Evolutionary conservation across 2,113 vertebrate species (phyloP).

Genomic region (Dinomys branickii): DNA sequence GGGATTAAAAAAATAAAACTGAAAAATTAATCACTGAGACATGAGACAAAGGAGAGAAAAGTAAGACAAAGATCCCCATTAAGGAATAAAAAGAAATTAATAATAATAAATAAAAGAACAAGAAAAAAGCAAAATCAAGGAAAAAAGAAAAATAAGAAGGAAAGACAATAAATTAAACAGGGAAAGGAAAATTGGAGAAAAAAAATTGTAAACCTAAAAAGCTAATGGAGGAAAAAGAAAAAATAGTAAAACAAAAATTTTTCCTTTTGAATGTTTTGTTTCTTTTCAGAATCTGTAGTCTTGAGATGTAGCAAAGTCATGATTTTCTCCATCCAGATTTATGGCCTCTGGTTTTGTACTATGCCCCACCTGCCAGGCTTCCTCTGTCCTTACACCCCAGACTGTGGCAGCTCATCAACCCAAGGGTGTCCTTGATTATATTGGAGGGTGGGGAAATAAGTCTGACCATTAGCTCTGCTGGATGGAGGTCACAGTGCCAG

Average conservation of each 20-base stretch:
- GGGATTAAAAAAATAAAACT: background rate
- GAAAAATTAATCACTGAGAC: background rate
- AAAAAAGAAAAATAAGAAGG: background rate
- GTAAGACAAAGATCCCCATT: background rate
- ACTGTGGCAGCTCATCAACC: background rate
- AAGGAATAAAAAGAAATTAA: background rate
- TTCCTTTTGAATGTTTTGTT: background rate
- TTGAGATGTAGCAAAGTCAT: background rate
- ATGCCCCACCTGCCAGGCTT: background rate
- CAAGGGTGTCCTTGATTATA: background rate
- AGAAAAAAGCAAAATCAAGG: background rate
- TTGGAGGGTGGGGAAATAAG: background rate
- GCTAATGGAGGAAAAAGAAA: background rate
- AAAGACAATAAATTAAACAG: background rate
- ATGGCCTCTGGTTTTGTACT: background rate
- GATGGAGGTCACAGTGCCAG: background rate
- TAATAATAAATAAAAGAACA: background rate
- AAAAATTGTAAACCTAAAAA: background rate
- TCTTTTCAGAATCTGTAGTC: background rate
- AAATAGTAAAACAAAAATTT: background rate
- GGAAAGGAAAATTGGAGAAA: background rate
- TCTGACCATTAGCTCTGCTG: background rate
- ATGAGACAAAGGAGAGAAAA: background rate
- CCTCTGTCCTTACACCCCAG: background rate
- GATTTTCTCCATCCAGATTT: background rate